These are phyloP conservation scores for Cephus spinipes DNA, from an alignment of 2,888 invertebrate genomes.

Conservation along the genomic window DNA sequence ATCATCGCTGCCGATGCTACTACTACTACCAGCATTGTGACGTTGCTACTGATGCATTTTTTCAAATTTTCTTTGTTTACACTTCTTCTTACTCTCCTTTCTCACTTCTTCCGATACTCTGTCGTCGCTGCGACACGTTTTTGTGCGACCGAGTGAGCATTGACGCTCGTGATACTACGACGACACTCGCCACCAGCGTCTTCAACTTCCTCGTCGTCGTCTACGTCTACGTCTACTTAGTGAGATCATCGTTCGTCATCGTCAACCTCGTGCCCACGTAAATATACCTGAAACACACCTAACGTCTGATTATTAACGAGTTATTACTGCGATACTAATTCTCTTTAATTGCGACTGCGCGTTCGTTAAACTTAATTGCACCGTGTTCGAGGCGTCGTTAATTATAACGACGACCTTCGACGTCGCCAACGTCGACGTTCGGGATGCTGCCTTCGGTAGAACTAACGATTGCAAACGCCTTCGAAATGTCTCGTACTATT, in stretches of 20 bases:
- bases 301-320: constrained; percentile 57
- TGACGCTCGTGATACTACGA: background rate
- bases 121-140: background rate
- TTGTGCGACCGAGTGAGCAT: background rate
- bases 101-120: background rate
- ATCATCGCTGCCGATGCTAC: background rate
- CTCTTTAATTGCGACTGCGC: constrained; percentile 62
- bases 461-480: background rate
- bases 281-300: constrained; percentile 33
- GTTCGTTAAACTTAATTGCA: constrained; percentile 65
- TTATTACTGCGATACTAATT: constrained; percentile 63
- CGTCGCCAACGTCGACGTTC: background rate
- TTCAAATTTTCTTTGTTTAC: background rate
- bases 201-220: background rate
- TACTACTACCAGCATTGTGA: background rate
- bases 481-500: background rate
- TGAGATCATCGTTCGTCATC: constrained; percentile 24
- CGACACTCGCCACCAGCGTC: background rate
- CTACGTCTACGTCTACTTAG: constrained; percentile 9
- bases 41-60: background rate
- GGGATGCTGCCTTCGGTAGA: background rate
- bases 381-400: constrained; percentile 6
- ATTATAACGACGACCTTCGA: background rate
- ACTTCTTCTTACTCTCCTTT: background rate
- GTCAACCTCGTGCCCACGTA: constrained; percentile 32